A percentile compares a stretch with the other conserved stretches of the same genome.
Evolutionary conservation across 2,888 invertebrate species (phyloP).

Genomic region (Drosophila greeni): DNA sequence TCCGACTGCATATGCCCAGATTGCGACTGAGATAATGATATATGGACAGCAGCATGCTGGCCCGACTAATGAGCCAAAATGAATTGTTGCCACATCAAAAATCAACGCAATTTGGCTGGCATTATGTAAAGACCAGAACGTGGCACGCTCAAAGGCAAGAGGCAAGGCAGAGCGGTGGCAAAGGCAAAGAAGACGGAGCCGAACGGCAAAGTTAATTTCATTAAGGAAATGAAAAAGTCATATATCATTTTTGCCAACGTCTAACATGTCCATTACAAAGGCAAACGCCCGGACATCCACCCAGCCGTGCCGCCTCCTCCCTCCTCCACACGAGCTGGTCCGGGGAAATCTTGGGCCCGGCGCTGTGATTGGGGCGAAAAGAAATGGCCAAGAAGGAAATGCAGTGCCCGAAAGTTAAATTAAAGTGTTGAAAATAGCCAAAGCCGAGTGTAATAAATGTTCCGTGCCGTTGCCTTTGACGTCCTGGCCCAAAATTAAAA

Average conservation of each 20-base stretch:
- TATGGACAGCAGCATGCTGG: constrained; percentile 63
- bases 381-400: constrained; percentile 57
- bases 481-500: constrained; percentile 62
- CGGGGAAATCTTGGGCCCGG: constrained; percentile 48
- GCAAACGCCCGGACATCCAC: constrained; percentile 51
- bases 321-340: constrained; percentile 25
- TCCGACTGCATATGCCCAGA: constrained; percentile 41
- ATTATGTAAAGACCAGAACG: constrained; percentile 59
- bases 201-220: constrained; percentile 68
- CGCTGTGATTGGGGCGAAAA: constrained; percentile 18
- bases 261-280: constrained; percentile 70
- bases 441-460: constrained; percentile 62
- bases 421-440: constrained; percentile 65
- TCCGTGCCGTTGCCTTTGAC: constrained; percentile 58
- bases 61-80: constrained; percentile 69
- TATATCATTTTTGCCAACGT: constrained; percentile 71
- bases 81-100: constrained; percentile 71
- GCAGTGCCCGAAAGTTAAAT: constrained; percentile 63
- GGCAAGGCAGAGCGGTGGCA: constrained; percentile 4
- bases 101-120: constrained; percentile 69
- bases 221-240: constrained; percentile 74
- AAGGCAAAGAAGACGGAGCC: constrained; percentile 7
- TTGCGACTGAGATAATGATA: constrained; percentile 57
- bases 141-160: constrained; percentile 13
- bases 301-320: constrained; percentile 3